Conservation (phyloP, 2,888 invertebrate genomes). For the Callyntrura sp. region DNA sequence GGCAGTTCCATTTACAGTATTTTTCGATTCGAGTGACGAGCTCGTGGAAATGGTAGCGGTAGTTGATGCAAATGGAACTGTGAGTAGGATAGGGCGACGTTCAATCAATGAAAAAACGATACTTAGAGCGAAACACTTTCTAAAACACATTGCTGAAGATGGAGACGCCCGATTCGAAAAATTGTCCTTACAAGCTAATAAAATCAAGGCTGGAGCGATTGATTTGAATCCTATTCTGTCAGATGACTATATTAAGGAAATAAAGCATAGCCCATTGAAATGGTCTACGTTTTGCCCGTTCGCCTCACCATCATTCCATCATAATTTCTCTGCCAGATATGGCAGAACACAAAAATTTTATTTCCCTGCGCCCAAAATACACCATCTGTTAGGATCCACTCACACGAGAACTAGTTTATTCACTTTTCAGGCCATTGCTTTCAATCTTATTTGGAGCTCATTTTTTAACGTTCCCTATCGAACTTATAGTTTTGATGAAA, state of each 20-base stretch:
- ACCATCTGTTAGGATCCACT: constrained; percentile 68
- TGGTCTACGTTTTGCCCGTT: constrained; percentile 78
- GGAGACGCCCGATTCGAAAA: not conserved
- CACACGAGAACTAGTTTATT: constrained; percentile 39
- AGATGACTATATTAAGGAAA: not conserved
- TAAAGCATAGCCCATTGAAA: not conserved
- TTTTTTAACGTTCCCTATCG: constrained; percentile 53
- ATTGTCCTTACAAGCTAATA: not conserved
- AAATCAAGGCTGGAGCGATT: not conserved
- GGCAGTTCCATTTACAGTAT: constrained; percentile 78
- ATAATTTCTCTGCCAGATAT: constrained; percentile 70
- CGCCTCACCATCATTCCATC: constrained; percentile 59
- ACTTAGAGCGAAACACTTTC: constrained; percentile 10
- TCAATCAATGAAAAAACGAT: constrained; percentile 46
- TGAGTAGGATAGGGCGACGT: constrained; percentile 46
- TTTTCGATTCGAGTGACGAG: constrained; percentile 76
- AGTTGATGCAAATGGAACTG: constrained; percentile 15
- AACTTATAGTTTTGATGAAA: constrained; percentile 40
- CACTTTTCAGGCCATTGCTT: constrained; percentile 75
- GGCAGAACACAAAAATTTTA: constrained; percentile 52
- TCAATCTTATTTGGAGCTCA: constrained; percentile 64
- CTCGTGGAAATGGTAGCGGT: constrained; percentile 71
- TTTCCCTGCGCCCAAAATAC: constrained; percentile 53
- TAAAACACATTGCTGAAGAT: not conserved
- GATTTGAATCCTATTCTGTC: not conserved